These are phyloP conservation scores for Halictus rubicundus DNA, from an alignment of 1,140 invertebrate genomes.

Conservation along the genomic window DNA sequence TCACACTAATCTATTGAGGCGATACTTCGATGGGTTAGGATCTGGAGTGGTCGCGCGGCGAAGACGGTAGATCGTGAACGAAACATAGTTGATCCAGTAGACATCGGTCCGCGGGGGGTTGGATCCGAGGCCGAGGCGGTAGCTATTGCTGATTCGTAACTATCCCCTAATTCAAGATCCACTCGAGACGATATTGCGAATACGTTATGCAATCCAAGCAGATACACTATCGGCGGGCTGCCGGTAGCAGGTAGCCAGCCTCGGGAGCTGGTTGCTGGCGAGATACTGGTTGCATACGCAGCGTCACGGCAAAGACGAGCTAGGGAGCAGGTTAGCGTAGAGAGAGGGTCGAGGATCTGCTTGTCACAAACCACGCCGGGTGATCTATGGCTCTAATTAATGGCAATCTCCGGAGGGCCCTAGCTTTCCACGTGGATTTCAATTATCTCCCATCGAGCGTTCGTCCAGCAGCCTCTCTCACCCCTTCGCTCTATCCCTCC, in stretches of 20 bases:
- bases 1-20: not conserved
- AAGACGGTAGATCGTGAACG: too few species aligned
- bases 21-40: not conserved
- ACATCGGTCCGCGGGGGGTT: not conserved
- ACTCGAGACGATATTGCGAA: conserved; percentile 36
- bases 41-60: too few species aligned
- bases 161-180: conserved; percentile 38
- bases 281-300: conserved; percentile 43
- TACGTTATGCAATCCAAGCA: conserved; percentile 47
- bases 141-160: conserved; percentile 9
- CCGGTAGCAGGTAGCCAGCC: conserved; percentile 16
- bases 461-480: conserved; percentile 7
- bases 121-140: too few species aligned
- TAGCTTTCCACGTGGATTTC: conserved; percentile 72
- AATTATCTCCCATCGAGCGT: conserved; percentile 69
- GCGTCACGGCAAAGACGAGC: conserved; percentile 57
- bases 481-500: too few species aligned
- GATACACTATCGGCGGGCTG: conserved; percentile 46
- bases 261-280: not conserved
- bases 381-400: conserved; percentile 76
- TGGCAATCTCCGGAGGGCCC: conserved; percentile 68
- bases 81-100: not conserved
- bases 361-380: conserved; percentile 67
- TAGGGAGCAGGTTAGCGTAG: conserved; percentile 33
- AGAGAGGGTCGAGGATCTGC: conserved; percentile 60